These are phyloP conservation scores for Drosophila limbata DNA, from an alignment of 2,888 invertebrate species.

Conservation along the genomic window DNA sequence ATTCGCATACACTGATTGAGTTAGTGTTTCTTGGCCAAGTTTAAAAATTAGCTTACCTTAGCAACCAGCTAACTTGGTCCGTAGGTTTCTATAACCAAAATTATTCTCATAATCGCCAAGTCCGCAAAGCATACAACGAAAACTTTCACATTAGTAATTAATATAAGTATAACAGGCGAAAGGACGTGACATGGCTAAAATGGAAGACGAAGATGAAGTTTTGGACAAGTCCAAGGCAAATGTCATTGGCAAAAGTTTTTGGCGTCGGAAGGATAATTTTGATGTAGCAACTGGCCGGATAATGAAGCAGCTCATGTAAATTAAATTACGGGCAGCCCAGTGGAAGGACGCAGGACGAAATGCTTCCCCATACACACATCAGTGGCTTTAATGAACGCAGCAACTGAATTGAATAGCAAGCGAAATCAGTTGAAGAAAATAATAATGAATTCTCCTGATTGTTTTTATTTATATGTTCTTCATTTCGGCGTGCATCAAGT, in stretches of 20 bases:
- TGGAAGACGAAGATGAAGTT: neutral
- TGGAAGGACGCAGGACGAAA: conserved; percentile 17
- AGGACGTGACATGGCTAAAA: neutral
- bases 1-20: conserved; percentile 68
- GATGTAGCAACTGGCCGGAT: conserved; percentile 41
- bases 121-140: conserved; percentile 14
- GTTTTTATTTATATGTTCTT: neutral
- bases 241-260: conserved; percentile 61
- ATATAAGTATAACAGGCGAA: conserved; percentile 44
- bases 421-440: conserved; percentile 56
- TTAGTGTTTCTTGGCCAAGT: conserved; percentile 73
- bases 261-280: conserved; percentile 46
- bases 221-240: conserved; percentile 27
- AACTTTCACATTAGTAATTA: conserved; percentile 74
- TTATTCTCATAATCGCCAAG: conserved; percentile 55
- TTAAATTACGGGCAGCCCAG: conserved; percentile 59
- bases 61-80: conserved; percentile 36
- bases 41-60: conserved; percentile 52
- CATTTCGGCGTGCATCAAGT: conserved; percentile 19
- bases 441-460: conserved; percentile 61
- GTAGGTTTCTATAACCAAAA: conserved; percentile 21
- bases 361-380: conserved; percentile 18
- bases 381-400: conserved; percentile 50
- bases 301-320: conserved; percentile 60
- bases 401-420: conserved; percentile 55